These are phyloP conservation scores for Watsonalla binaria DNA, from an alignment of 2,888 invertebrate genomes.

Conservation along the genomic window DNA sequence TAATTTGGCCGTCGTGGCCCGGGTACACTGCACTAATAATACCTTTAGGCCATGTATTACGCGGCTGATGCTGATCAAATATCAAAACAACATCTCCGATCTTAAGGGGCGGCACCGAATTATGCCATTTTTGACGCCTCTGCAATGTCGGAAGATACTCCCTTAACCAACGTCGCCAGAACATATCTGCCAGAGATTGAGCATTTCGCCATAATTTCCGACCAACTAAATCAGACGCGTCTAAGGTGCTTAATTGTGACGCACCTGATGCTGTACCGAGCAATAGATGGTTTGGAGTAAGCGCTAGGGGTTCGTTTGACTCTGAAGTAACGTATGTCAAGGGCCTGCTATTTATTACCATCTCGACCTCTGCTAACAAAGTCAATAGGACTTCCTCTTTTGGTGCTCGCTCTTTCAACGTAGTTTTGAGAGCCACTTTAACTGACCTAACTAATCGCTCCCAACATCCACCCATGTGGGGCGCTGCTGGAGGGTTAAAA, in stretches of 20 bases:
- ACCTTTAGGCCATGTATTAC: constrained; percentile 4
- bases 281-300: constrained; percentile 3
- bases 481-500: constrained; percentile 3
- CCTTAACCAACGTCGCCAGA: constrained; percentile 5
- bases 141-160: constrained; percentile 6
- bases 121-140: background rate
- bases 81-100: background rate
- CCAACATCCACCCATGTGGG: constrained; percentile 7
- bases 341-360: constrained; percentile 3
- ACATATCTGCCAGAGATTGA: constrained; percentile 6
- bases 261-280: constrained; percentile 1
- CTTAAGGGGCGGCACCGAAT: background rate
- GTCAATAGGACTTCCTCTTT: constrained; percentile 5
- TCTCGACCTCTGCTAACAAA: constrained; percentile 6
- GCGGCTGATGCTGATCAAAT: background rate
- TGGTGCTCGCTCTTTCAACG: constrained; percentile 6
- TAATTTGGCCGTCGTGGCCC: constrained; percentile 2
- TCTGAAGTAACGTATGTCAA: background rate
- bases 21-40: constrained; percentile 3
- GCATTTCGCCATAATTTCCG: constrained; percentile 1
- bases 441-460: constrained; percentile 1
- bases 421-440: background rate
- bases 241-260: background rate
- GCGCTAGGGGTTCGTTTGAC: background rate
- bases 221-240: background rate